phyloP scores from a whole-genome alignment of 2,113 vertebrate species.

The Triplophysa dalaica region DNA sequence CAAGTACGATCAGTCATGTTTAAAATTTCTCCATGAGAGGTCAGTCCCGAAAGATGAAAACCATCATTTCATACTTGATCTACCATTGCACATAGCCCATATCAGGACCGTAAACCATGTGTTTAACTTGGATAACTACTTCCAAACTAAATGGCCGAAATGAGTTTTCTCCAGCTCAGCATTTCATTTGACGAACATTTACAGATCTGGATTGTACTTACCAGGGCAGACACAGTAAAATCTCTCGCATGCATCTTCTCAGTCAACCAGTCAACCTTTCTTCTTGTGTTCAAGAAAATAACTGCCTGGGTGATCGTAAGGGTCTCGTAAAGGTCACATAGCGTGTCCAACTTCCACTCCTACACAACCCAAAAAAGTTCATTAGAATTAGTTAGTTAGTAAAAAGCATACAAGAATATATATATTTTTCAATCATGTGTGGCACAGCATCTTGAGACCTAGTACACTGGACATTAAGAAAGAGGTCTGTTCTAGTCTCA shows the following conservation, averaged over 20 bases:
- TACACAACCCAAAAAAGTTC: slow-evolving; percentile 54
- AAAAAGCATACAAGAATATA: background rate
- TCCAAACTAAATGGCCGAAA: too few relatives aligned
- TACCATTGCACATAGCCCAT: slow-evolving; percentile 13
- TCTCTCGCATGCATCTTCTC: slow-evolving; percentile 98
- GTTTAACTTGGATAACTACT: too few relatives aligned
- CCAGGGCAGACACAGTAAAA: slow-evolving; percentile 97
- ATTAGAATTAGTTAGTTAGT: background rate
- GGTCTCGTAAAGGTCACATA: slow-evolving; percentile 96
- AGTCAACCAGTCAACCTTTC: slow-evolving; percentile 98
- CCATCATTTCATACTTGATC: slow-evolving; percentile 74
- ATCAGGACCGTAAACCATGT: background rate
- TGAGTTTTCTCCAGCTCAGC: background rate
- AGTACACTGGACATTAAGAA: slow-evolving; percentile 78
- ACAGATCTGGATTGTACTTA: slow-evolving; percentile 62
- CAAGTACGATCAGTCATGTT: slow-evolving; percentile 67
- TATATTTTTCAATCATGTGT: slow-evolving; percentile 41
- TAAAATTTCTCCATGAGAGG: slow-evolving; percentile 64
- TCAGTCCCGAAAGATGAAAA: slow-evolving; percentile 82
- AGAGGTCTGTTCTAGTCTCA: slow-evolving; percentile 73
- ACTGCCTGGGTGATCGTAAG: slow-evolving; percentile 98
- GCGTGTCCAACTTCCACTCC: slow-evolving; percentile 98
- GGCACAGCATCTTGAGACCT: slow-evolving; percentile 71
- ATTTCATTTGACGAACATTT: background rate
- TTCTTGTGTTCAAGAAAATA: slow-evolving; percentile 97